Evolutionary conservation across 1,140 invertebrate species (phyloP), one percentile per base, ranked within the genome.

Genomic region (Metopolophium dirhodum): DNA sequence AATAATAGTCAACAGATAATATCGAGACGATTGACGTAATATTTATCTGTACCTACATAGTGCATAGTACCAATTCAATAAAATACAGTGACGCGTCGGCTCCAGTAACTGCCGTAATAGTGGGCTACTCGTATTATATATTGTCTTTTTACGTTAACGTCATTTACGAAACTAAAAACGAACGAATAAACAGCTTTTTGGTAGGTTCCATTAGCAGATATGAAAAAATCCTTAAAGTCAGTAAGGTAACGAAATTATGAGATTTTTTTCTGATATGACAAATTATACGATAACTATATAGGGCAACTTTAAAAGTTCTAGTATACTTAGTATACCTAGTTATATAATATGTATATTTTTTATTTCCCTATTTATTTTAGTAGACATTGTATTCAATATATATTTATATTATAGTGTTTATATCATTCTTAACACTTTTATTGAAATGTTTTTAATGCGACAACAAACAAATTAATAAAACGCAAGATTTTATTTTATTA

Each of bases 11-110:
- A 23, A n/a, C 20, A 26, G 26, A 54, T 88, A 89, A 35, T 88
- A 88, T 51, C 20, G 49, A 89, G 6, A 57, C 51, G 51, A 89
- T 54, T 89, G 51, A 37, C 88, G 88, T 89, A 89, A 89, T 41
- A 77, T 77, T 77, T 77, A 77, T 77, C 61, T 77, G 35, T 41
- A 41, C 18, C 83, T 85, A 85, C 22, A 54, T 23, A 20, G 61
- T 68, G n/a, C 14, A 68, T n/a, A 77, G 30, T 77, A 77, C n/a
- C 30, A 20, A 77, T 77, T n/a, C 61, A 77, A 77, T 77, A 35
- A n/a, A 77, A 77, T 68, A 61, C 30, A n/a, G 61, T 77, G 61
- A 77, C 61, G 14, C 61, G 30, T 7, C n/a, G n/a, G n/a, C 61
- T 77, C n/a, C 61, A 35, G 30, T n/a, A 68, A 68, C 30, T 68